Conservation (phyloP, 2,113 vertebrate species). For the Podocnemis expansa region DNA sequence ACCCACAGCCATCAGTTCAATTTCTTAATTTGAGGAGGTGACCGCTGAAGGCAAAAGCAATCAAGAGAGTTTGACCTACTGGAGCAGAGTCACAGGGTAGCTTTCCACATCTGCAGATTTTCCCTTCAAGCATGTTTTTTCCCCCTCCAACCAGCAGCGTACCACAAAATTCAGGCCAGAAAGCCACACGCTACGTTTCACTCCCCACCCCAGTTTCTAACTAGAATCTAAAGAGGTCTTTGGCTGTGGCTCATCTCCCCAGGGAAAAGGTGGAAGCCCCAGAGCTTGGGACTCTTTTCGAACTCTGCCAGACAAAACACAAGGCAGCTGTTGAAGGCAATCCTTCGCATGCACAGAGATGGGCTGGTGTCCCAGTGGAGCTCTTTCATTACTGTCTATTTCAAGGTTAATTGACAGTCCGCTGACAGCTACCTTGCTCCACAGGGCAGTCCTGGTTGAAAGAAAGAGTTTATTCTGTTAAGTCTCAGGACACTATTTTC, state of each 20-base stretch:
- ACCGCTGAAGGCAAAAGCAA: neutral
- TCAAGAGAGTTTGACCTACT: neutral
- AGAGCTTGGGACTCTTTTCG: neutral
- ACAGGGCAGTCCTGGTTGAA: neutral
- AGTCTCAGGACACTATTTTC: conserved; percentile 51
- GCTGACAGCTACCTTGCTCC: neutral
- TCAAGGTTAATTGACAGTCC: neutral
- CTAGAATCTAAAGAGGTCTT: neutral
- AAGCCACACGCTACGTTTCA: neutral
- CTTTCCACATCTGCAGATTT: fast-evolving
- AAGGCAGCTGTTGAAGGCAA: conserved; percentile 20
- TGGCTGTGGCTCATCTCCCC: neutral
- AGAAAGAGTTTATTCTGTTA: conserved; percentile 51
- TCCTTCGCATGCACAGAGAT: neutral
- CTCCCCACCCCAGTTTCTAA: neutral
- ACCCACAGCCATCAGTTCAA: neutral
- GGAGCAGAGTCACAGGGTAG: fast-evolving
- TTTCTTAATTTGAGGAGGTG: neutral
- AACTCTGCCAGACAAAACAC: neutral
- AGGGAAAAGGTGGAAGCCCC: neutral
- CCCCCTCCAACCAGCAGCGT: neutral
- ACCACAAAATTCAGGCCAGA: neutral
- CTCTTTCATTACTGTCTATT: neutral
- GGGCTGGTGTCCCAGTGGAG: neutral
- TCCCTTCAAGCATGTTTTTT: neutral